Conservation (phyloP, 2,797 vertebrate species). For the Pseudochaenichthys georgianus region DNA sequence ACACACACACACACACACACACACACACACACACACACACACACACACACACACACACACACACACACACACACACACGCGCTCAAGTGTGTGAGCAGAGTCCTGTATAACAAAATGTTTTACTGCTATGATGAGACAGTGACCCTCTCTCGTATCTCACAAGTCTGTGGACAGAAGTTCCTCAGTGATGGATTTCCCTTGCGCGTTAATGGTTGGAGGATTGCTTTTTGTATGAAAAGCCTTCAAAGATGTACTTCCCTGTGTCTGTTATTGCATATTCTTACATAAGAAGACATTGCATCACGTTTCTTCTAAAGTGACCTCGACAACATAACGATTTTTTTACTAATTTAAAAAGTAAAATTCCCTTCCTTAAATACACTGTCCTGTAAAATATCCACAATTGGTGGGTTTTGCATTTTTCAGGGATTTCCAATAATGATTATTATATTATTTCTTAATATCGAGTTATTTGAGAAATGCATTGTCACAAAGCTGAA, state of each 20-base stretch:
- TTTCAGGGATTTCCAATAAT: background rate
- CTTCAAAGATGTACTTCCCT: slow-evolving; percentile 6
- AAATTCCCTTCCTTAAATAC: background rate
- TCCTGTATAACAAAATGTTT: slow-evolving; percentile 23
- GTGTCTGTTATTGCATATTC: slow-evolving; percentile 15
- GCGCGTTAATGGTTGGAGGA: slow-evolving; percentile 29
- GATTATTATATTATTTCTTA: background rate
- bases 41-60: no score
- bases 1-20: background rate
- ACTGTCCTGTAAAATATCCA: background rate
- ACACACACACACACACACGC: slow-evolving; percentile 1
- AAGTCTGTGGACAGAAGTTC: slow-evolving; percentile 40
- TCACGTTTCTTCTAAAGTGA: slow-evolving; percentile 3
- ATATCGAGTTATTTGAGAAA: background rate
- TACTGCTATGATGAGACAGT: slow-evolving; percentile 4
- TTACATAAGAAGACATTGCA: background rate
- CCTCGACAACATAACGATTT: background rate
- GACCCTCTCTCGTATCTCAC: slow-evolving; percentile 45
- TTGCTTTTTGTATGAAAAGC: background rate
- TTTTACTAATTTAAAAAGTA: background rate
- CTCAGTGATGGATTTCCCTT: slow-evolving; percentile 47
- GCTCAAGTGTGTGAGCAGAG: background rate
- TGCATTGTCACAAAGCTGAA: background rate
- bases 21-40: background rate
- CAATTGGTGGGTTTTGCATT: background rate